A percentile compares a stretch with the other conserved stretches of the same genome.
phyloP scores from a whole-genome alignment of 2,888 invertebrate genomes.

The Listrodromus nycthemerus region DNA sequence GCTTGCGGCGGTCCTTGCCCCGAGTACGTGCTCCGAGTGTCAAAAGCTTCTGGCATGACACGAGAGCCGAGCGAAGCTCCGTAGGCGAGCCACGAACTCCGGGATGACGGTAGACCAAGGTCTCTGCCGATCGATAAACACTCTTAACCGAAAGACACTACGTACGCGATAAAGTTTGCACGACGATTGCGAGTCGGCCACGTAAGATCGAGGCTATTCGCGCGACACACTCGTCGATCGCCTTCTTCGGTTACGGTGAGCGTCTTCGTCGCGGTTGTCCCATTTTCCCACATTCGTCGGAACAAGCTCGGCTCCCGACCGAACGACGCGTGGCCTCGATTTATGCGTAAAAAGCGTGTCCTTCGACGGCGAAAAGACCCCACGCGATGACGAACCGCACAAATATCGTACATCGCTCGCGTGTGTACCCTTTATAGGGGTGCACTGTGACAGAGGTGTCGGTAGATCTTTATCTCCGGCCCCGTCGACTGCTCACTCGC shows the following conservation, averaged over 20 bases:
- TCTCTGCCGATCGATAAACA: slow-evolving; percentile 83
- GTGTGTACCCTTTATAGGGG: slow-evolving; percentile 46
- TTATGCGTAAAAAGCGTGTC: slow-evolving; percentile 19
- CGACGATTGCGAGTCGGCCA: slow-evolving; percentile 60
- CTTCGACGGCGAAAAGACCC: slow-evolving; percentile 1
- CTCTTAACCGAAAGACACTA: slow-evolving; percentile 70
- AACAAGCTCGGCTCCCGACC: not conserved
- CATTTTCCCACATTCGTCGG: slow-evolving; percentile 10
- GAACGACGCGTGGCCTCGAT: slow-evolving; percentile 6
- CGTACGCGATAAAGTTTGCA: slow-evolving; percentile 66
- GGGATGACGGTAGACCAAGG: slow-evolving; percentile 82
- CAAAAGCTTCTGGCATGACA: slow-evolving; percentile 82
- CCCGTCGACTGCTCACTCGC: slow-evolving; percentile 65
- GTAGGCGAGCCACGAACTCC: slow-evolving; percentile 76
- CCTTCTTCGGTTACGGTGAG: not conserved
- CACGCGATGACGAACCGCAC: slow-evolving; percentile 45
- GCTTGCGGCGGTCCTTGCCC: slow-evolving; percentile 85
- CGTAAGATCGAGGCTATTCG: slow-evolving; percentile 34
- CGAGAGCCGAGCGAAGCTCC: slow-evolving; percentile 78
- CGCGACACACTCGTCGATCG: not conserved
- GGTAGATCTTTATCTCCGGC: slow-evolving; percentile 71
- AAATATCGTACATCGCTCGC: slow-evolving; percentile 44
- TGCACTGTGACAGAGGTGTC: slow-evolving; percentile 66
- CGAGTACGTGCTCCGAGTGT: slow-evolving; percentile 84
- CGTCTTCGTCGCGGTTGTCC: not conserved